Conservation (phyloP, 92 coral and sea anemone genomes). For the Umimayanthus kanabou region DNA sequence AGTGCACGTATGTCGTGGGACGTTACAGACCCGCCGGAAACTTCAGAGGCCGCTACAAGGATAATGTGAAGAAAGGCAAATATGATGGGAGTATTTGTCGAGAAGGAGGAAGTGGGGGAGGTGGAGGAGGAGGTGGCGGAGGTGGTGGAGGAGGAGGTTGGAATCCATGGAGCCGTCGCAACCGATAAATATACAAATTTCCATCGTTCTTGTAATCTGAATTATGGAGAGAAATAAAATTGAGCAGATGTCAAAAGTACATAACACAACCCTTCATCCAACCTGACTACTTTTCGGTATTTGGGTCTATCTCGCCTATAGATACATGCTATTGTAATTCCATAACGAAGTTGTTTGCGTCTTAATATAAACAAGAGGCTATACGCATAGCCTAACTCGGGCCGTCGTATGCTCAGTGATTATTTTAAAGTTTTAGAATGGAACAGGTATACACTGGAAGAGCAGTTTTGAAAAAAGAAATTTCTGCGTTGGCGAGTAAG, state of each 20-base stretch:
- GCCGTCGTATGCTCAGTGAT: no score
- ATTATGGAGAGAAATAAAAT: neutral
- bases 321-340: no score
- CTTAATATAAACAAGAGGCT: no score
- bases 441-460: no score
- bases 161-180: neutral
- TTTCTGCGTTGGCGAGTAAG: no score
- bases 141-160: neutral
- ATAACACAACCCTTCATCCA: no score
- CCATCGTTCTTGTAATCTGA: neutral
- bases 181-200: neutral
- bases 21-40: conserved; percentile 83
- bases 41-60: conserved; percentile 48
- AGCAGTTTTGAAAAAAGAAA: no score
- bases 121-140: neutral
- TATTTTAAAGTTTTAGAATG: no score
- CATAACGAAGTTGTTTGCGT: no score
- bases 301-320: no score
- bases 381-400: no score
- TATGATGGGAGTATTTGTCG: conserved; percentile 48
- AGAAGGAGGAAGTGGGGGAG: conserved; percentile 17
- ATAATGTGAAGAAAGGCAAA: conserved; percentile 73
- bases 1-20: conserved; percentile 81
- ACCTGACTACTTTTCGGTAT: no score
- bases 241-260: neutral